phyloP scores from a whole-genome alignment of 2,888 invertebrate genomes.

The Hypomecis punctinalis region DNA sequence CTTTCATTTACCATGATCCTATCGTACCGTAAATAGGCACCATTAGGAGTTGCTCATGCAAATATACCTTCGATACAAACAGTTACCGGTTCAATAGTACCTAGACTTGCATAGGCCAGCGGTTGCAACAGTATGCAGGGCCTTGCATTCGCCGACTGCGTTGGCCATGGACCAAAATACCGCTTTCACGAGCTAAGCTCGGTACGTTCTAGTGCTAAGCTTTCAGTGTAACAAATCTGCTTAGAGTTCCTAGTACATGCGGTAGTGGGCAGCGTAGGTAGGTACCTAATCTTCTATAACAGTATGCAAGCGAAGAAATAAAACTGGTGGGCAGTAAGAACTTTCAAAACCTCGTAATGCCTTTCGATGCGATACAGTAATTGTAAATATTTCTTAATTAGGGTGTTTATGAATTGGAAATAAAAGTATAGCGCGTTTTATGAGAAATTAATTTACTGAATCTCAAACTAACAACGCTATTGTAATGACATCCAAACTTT shows the following conservation, averaged over 20 bases:
- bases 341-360: constrained; percentile 5
- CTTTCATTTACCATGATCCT: constrained; percentile 1
- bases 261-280: not conserved
- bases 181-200: constrained; percentile 71
- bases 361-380: not conserved
- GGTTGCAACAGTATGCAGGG: constrained; percentile 77
- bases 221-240: constrained; percentile 25
- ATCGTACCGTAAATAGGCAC: constrained; percentile 12
- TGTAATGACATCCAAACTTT: no score
- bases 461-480: no score
- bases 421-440: no score
- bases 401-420: not conserved
- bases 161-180: constrained; percentile 81
- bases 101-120: constrained; percentile 56
- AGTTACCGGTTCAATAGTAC: constrained; percentile 29
- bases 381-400: not conserved
- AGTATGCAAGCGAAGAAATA: constrained; percentile 2
- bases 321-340: not conserved
- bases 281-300: not conserved
- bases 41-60: constrained; percentile 33
- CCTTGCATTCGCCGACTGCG: constrained; percentile 80
- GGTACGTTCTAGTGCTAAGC: constrained; percentile 43
- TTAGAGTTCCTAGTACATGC: constrained; percentile 15
- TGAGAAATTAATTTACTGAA: no score
- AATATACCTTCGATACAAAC: constrained; percentile 20